Conservation (phyloP, 2,888 invertebrate species). For the Electrophaes corylata region DNA sequence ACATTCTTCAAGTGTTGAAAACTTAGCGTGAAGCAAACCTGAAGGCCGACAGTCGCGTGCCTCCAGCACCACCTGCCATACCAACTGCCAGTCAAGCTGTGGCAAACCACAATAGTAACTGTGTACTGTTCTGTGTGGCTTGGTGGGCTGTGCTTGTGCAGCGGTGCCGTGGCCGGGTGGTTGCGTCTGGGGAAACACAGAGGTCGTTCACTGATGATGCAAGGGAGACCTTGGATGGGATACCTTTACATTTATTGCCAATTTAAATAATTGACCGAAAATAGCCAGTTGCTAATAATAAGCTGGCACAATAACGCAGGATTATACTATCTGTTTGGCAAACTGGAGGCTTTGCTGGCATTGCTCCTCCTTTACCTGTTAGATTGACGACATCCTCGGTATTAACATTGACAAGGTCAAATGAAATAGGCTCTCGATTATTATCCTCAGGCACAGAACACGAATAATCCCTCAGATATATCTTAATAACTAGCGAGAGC, state of each 20-base stretch:
- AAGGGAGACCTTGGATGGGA: slow-evolving; percentile 20
- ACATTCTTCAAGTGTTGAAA: slow-evolving; percentile 17
- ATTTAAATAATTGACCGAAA: slow-evolving; percentile 24
- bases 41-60: slow-evolving; percentile 17
- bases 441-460: too few species aligned
- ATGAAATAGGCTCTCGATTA: too few species aligned
- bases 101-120: slow-evolving; percentile 1
- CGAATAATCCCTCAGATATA: too few species aligned
- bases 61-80: neutral
- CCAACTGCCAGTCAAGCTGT: slow-evolving; percentile 1
- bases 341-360: neutral
- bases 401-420: too few species aligned
- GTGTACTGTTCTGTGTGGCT: neutral
- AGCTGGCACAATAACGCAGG: neutral
- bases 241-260: slow-evolving; percentile 20
- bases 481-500: too few species aligned
- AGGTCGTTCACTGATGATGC: slow-evolving; percentile 45
- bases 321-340: neutral
- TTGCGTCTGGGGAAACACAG: slow-evolving; percentile 45
- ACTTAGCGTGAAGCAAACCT: slow-evolving; percentile 10
- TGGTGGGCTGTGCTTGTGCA: too few species aligned
- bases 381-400: too few species aligned
- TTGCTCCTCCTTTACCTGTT: neutral
- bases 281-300: neutral
- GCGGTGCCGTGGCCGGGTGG: neutral